Evolutionary conservation across 2,888 invertebrate species (phyloP).

Genomic region (Pseudococcus longispinus): DNA sequence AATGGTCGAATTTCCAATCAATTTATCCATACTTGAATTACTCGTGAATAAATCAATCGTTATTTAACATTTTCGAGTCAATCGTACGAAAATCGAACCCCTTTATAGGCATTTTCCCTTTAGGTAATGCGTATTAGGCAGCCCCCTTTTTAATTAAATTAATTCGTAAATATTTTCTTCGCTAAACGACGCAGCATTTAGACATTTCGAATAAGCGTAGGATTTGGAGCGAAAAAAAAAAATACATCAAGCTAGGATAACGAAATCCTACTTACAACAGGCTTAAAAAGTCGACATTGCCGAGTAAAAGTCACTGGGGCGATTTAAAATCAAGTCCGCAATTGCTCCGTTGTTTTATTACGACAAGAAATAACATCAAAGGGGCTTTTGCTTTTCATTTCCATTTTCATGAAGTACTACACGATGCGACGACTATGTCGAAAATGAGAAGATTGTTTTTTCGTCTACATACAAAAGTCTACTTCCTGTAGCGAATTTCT

Average conservation of each 20-base stretch:
- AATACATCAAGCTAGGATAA: conserved; percentile 4
- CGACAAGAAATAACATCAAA: conserved; percentile 3
- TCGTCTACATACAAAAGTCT: not conserved
- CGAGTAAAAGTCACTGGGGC: conserved; percentile 9
- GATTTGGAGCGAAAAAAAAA: not conserved
- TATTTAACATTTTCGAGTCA: too few relatives aligned
- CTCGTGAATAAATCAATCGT: too few relatives aligned
- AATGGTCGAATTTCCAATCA: too few relatives aligned
- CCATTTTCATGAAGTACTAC: not conserved
- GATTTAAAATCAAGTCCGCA: conserved; percentile 22
- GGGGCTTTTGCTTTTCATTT: conserved; percentile 3
- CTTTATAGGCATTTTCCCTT: too few relatives aligned
- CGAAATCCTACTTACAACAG: not conserved
- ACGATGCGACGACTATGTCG: not conserved
- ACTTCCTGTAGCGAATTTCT: not conserved
- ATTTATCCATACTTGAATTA: too few relatives aligned
- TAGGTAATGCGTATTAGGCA: too few relatives aligned
- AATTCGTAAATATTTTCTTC: conserved; percentile 16
- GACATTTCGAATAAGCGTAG: not conserved
- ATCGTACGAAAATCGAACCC: too few relatives aligned
- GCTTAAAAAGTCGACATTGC: conserved; percentile 26
- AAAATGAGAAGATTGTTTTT: not conserved
- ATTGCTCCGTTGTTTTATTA: conserved; percentile 15
- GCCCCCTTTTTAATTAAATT: not conserved
- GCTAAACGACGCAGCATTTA: not conserved